These are phyloP conservation scores for Bothrops jararaca DNA, from an alignment of 2,113 vertebrate species.

Conservation along the genomic window DNA sequence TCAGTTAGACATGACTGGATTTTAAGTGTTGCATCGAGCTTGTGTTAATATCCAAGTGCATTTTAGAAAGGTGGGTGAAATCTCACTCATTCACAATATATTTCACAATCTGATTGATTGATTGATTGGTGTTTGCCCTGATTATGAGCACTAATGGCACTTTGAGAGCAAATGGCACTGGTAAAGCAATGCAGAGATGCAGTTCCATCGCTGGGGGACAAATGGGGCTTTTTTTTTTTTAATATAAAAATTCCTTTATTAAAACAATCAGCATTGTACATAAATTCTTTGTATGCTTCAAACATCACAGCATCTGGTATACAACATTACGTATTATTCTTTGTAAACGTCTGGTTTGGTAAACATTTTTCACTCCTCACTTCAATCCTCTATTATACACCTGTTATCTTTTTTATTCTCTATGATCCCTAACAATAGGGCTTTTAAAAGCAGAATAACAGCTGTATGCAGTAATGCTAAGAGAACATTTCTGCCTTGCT, in stretches of 20 bases:
- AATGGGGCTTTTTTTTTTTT: not conserved
- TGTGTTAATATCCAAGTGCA: not conserved
- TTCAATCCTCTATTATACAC: no score
- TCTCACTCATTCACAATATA: not conserved
- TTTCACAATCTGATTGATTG: not conserved
- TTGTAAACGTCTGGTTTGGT: no score
- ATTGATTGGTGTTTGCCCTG: not conserved
- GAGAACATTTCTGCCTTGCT: not conserved
- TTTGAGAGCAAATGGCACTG: not conserved
- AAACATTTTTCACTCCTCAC: no score
- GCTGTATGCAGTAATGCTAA: not conserved
- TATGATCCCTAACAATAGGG: no score
- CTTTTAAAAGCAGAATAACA: not conserved
- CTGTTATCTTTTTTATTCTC: no score
- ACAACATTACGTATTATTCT: no score
- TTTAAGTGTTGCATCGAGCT: not conserved
- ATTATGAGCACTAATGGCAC: not conserved
- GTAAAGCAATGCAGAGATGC: not conserved
- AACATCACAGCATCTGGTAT: no score
- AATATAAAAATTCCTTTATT: no score
- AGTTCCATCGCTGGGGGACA: not conserved
- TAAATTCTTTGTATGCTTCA: no score
- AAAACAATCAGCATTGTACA: no score
- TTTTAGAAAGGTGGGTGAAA: not conserved
- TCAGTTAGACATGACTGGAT: not conserved